Evolutionary conservation across 2,113 vertebrate species (phyloP).

Genomic region (Cyprinodon tularosa): DNA sequence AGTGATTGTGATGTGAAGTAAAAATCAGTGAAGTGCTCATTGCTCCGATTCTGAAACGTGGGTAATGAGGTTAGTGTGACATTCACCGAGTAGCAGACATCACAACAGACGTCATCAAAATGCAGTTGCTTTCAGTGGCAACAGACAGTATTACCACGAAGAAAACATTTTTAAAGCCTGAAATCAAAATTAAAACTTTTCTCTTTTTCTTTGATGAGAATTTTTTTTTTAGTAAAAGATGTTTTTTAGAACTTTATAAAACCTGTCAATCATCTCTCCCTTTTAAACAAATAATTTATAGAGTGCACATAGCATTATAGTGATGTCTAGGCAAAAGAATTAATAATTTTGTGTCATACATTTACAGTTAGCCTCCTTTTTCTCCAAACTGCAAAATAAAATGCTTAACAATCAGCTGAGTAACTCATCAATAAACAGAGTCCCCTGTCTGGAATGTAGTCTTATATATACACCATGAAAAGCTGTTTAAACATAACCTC

Average conservation of each 20-base stretch:
- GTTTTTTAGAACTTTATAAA: neutral
- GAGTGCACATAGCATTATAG: no score
- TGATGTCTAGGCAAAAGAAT: no score
- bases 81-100: conserved; percentile 7
- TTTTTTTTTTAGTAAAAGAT: neutral
- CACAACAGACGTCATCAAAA: conserved; percentile 2
- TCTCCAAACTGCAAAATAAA: neutral
- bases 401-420: neutral
- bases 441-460: no score
- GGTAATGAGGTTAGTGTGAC: conserved; percentile 19
- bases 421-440: no score
- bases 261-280: neutral
- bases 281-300: neutral
- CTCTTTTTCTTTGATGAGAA: neutral
- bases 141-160: neutral
- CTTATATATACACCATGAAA: no score
- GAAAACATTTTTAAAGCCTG: neutral
- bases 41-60: neutral
- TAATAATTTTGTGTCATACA: no score
- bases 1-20: neutral
- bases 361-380: no score
- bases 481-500: no score
- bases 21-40: neutral
- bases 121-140: neutral
- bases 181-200: neutral